These are phyloP conservation scores for Atrichornis clamosus DNA, from an alignment of 2,113 vertebrate genomes.

Conservation along the genomic window DNA sequence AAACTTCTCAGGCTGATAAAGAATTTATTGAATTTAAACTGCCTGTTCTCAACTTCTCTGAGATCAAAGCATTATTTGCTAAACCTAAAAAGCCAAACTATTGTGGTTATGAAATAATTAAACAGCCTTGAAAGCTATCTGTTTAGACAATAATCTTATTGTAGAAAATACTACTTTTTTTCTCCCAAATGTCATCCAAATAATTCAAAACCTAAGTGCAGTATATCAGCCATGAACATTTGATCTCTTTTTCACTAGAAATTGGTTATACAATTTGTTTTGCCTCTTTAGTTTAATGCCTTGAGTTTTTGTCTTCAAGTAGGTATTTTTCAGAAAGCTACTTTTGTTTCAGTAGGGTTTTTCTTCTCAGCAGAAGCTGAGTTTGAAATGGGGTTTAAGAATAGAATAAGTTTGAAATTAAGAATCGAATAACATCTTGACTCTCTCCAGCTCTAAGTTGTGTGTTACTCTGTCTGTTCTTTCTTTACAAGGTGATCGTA, in stretches of 20 bases:
- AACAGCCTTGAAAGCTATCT: neutral
- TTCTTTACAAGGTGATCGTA: neutral
- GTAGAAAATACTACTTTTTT: neutral
- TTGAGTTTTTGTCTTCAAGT: neutral
- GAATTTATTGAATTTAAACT: neutral
- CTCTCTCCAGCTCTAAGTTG: neutral
- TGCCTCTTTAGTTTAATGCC: neutral
- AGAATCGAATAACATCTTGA: neutral
- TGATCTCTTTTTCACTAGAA: neutral
- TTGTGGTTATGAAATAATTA: conserved; percentile 18
- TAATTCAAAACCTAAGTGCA: neutral
- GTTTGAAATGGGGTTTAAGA: neutral
- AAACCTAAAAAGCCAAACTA: neutral
- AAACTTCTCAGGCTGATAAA: neutral
- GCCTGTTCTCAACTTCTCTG: neutral
- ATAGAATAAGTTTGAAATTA: neutral
- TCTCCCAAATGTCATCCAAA: neutral
- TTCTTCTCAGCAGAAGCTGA: neutral
- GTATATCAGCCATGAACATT: neutral
- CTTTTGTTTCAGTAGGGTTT: neutral
- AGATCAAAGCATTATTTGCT: neutral
- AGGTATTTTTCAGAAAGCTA: neutral
- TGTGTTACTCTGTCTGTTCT: neutral
- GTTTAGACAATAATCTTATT: neutral
- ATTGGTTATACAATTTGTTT: neutral